Conservation (phyloP, 2,797 vertebrate species). For the Acrocephalus scirpaceus region DNA sequence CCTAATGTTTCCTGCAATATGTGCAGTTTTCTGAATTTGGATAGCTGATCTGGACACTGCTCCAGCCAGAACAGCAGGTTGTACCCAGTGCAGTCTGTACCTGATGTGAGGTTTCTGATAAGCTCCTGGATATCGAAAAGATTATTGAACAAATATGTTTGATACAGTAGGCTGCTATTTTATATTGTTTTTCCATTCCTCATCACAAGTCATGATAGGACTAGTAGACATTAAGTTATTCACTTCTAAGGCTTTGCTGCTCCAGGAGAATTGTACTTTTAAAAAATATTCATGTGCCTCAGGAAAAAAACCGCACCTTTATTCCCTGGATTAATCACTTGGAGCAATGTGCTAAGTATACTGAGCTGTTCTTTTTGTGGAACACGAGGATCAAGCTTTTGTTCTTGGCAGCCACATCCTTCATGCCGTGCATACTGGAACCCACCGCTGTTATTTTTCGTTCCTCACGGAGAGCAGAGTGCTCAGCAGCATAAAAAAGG, state of each 20-base stretch:
- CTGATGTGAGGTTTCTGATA: background rate
- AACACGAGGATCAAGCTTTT: background rate
- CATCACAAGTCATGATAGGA: background rate
- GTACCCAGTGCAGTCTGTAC: background rate
- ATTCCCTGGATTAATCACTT: background rate
- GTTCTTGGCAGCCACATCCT: slow-evolving; percentile 33
- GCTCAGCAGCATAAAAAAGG: background rate
- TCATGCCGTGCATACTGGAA: slow-evolving; percentile 41
- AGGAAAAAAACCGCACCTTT: background rate
- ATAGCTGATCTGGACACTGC: background rate
- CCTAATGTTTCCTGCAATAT: background rate
- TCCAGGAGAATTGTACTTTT: background rate
- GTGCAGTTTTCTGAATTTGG: background rate
- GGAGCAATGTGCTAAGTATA: slow-evolving; percentile 17
- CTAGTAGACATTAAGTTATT: background rate
- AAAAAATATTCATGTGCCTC: background rate
- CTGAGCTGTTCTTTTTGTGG: slow-evolving; percentile 26
- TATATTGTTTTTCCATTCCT: background rate
- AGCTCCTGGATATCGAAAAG: slow-evolving; percentile 16
- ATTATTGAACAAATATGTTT: slow-evolving; percentile 10
- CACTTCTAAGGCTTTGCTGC: background rate
- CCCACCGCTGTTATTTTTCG: background rate
- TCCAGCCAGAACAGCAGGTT: background rate
- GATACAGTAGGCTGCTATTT: background rate
- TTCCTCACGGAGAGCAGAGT: background rate